Evolutionary conservation across 2,888 invertebrate species (phyloP), one percentile per base, ranked within the genome.

Genomic region (Lypha dubia): DNA sequence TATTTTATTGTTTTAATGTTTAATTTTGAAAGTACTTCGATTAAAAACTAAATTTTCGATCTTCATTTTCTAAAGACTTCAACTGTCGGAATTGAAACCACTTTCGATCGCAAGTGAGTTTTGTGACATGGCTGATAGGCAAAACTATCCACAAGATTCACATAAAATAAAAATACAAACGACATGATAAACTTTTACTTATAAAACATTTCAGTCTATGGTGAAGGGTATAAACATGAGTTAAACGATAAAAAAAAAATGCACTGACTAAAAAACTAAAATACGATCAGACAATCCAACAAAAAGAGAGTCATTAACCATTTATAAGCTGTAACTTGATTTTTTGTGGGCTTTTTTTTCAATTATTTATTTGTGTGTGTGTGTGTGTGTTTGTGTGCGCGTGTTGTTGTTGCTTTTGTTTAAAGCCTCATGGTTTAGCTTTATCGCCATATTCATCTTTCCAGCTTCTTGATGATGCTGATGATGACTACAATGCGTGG

Each of bases 401-500:
- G n/a, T n/a, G n/a, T n/a, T n/a, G n/a, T n/a, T n/a, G n/a, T n/a
- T n/a, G n/a, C n/a, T n/a, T 58, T 46, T 68, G 62, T 13, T 63
- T 60, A 8, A 68, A 68, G 62, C 44, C 65, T 73, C 77, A 67
- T 68, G 73, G 70, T 76, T 67, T 53, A 46, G 60, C 46, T 63
- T 79, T 74, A 82, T 85, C 82, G 65, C 62, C 53, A 58, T 38
- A 32, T 22, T 60, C 67, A 71, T 73, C 70, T n/a, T n/a, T 70
- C 46, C 73, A 68, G 68, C 56, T 51, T 74, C 67, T 38, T 68
- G 46, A 17, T 68, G 56, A 60, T 60, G 46, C 53, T 73, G 81
- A 75, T 85, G 83, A 75, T 85, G 83, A 53, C 68, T 77, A 51
- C 41, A 73, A 63, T 84, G 85, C 81, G 79, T 84, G 74, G 84